Evolutionary conservation across 92 coral and sea anemone genomes (phyloP).

Genomic region (Scolanthus callimorphus): DNA sequence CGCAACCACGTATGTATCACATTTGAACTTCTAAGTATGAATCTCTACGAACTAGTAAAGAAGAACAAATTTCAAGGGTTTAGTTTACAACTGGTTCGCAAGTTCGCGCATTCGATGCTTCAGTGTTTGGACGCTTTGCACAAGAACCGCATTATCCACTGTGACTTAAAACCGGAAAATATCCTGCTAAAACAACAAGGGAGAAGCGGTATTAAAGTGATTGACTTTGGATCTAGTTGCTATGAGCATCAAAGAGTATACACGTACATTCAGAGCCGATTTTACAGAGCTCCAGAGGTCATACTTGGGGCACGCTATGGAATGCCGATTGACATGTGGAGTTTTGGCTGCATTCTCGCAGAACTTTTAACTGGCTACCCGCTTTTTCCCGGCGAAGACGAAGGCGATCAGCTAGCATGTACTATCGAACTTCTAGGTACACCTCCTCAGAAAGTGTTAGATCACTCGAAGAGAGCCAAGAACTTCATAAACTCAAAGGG

Average conservation of each 20-base stretch:
- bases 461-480: conserved; percentile 86
- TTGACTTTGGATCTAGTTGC: conserved; percentile 98
- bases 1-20: conserved; percentile 98
- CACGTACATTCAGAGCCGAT: conserved; percentile 98
- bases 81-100: conserved; percentile 89
- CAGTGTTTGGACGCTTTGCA: conserved; percentile 94
- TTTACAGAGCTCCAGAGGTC: conserved; percentile 98
- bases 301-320: conserved; percentile 94
- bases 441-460: conserved; percentile 81
- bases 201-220: conserved; percentile 95
- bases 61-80: conserved; percentile 99
- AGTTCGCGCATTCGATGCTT: conserved; percentile 96
- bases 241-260: conserved; percentile 96
- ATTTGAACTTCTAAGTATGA: conserved; percentile 96
- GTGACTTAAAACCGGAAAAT: conserved; percentile 97
- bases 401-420: conserved; percentile 98
- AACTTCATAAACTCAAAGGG: conserved; percentile 96
- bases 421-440: conserved; percentile 82
- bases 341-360: conserved; percentile 94
- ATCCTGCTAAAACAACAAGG: conserved; percentile 96
- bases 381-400: conserved; percentile 97
- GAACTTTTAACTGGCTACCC: conserved; percentile 98
- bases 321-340: conserved; percentile 99
- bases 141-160: conserved; percentile 89
- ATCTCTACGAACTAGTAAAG: conserved; percentile 90